Conservation (phyloP, 2,113 vertebrate genomes). For the Hystrix cristata region DNA sequence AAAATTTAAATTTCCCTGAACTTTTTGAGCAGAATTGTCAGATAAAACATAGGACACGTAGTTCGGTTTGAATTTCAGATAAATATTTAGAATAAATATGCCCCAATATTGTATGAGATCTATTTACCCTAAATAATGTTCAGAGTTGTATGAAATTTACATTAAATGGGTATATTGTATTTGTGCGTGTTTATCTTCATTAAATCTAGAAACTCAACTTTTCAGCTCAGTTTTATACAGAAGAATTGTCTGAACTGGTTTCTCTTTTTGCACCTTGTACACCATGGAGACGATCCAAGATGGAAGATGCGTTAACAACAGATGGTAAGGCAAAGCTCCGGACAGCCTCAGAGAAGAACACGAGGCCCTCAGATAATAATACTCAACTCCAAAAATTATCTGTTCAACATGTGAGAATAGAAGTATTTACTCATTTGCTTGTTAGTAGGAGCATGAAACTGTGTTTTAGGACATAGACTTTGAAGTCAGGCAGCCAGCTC, state of each 20-base stretch:
- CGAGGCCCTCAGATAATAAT: not conserved
- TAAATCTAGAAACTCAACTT: not conserved
- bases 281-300: not conserved
- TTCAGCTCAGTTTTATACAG: not conserved
- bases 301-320: not conserved
- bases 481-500: not conserved
- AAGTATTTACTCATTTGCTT: not conserved
- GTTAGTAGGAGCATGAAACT: not conserved
- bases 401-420: not conserved
- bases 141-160: slow-evolving; percentile 45
- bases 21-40: not conserved
- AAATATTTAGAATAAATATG: not conserved
- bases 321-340: not conserved
- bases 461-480: not conserved
- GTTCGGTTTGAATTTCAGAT: not conserved
- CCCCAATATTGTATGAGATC: not conserved
- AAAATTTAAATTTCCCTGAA: not conserved
- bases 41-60: not conserved
- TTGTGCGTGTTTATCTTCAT: not conserved
- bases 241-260: not conserved
- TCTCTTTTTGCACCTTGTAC: not conserved
- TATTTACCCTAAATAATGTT: not conserved
- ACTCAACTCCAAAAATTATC: not conserved
- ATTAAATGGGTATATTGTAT: not conserved
- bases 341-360: not conserved